Evolutionary conservation across 2,113 vertebrate species (phyloP).

Genomic region (Axis porcinus): DNA sequence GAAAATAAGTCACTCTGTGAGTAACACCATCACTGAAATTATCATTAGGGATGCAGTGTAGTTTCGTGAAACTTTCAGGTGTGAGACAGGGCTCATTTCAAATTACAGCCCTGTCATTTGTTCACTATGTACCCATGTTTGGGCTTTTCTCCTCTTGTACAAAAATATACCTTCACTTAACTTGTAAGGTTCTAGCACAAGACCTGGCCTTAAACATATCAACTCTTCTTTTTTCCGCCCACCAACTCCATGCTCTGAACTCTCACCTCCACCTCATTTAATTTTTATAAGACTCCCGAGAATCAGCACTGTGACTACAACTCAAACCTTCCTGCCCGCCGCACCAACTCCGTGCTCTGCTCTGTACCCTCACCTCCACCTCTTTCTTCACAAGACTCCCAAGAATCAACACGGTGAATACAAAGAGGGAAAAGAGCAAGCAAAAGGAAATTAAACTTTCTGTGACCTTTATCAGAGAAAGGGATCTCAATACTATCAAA

Average conservation of each 20-base stretch:
- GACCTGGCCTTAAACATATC: background rate
- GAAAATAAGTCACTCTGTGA: background rate
- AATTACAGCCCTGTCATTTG: background rate
- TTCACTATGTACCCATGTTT: background rate
- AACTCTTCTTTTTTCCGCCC: background rate
- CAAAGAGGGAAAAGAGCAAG: background rate
- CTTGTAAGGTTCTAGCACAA: background rate
- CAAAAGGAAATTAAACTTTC: background rate
- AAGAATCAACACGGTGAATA: background rate
- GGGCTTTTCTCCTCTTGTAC: background rate
- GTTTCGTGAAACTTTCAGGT: background rate
- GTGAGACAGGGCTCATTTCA: background rate
- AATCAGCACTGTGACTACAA: background rate
- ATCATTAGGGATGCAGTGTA: background rate
- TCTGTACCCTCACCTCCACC: background rate
- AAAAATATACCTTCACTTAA: background rate
- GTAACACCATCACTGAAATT: background rate
- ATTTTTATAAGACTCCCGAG: background rate
- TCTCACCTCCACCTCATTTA: background rate
- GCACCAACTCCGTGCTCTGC: background rate
- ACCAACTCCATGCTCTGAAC: background rate
- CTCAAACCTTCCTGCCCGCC: background rate
- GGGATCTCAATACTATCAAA: background rate
- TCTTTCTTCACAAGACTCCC: background rate
- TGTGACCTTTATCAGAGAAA: background rate